Base-by-base conservation (phyloP, 2,888 invertebrate species). In the Dryadula phaetusa region DNA sequence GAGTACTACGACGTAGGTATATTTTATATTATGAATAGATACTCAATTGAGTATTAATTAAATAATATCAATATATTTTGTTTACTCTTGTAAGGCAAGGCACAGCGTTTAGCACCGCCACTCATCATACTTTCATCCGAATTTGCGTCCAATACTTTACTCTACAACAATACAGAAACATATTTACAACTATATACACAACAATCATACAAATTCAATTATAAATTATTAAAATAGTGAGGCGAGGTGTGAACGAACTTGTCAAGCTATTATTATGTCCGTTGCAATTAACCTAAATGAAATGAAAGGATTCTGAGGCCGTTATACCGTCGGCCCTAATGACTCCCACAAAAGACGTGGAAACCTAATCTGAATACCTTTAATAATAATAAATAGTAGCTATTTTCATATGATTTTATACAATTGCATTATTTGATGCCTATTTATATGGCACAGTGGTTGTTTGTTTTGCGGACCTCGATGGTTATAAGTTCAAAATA, bases 221-320 rank as follows among this genome's bases (percentile, higher is more conserved):
- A 25, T 28, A 28, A 52, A 52, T 28, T 10, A 28, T 52, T 52
- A 28, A 52, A 52, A 54, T 56, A 56, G 56, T 34, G 34, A 8
- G 16, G 5, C 37, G 56, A 20, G 37, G 37, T 37, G 56, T 56
- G 47, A 64, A 64, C 56, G 64, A 47, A 64, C 64, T 64, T 64
- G 64, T 64, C 64, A 58, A 40, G 25, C 56, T 16, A 56, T 64
- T 64, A 64, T 56, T 64, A 47, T 64, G 64, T 58, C 64, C 56
- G 56, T 16, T 56, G 64, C 64, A 64, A 64, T 64, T 64, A 64
- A 64, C 64, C 64, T 40, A 58, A 64, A 64, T 64, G 56, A 64
- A 46, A 46, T 64, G 64, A 64, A 64, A 47, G 64, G 56, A 47
- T 42, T 37, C 56, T 40, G 64, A 46, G 44, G 25, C 64, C 37